Base-by-base conservation (phyloP, 1,140 invertebrate genomes). In the Zaprionus tsacasi region DNA sequence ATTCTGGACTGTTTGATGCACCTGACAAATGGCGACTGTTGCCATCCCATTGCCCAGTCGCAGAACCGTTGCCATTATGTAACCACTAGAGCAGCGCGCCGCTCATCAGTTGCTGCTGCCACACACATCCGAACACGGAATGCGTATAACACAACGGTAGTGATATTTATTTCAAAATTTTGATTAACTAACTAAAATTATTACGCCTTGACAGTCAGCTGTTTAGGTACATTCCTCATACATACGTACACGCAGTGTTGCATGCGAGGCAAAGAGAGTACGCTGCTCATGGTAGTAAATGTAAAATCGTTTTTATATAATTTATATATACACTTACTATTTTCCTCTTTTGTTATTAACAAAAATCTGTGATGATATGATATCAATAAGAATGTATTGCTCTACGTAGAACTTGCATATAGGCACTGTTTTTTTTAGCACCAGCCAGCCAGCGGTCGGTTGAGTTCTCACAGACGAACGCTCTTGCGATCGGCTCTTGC, bases 21-120 rank as follows among this genome's bases (percentile, higher is more conserved):
- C 15, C 48, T 70, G 40, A 48, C 27, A 17, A 3, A 58, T 21
- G 15, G 54, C 40, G 13, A 36, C 33, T 8, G 50, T 56, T 8
- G 57, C 27, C 15, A 60, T 56, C 36, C 40, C 35, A 30, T 48
- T 38, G 45, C 38, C 17, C 59, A 57, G 35, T 36, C 75, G 61
- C 11, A 73, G 67, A 25, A 64, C 58, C 40, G 61, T 21, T 57
- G 75, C 40, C 69, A 77, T 72, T 77, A 77, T 63, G 68, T 72
- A 76, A 76, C 27, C 56, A 30, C 48, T 72, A 72, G 48, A 76
- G 68, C 67, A 76, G 73, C 55, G 10, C 38, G 25, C 56, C 66
- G 68, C 61, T 66, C 56, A 27, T n/a, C 55, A 17, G 40, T 15
- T 66, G 40, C 56, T 17, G 12, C 33, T 55, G 61, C 15, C 48